phyloP scores from a whole-genome alignment of 2,888 invertebrate species.

The Oligia strigilis region DNA sequence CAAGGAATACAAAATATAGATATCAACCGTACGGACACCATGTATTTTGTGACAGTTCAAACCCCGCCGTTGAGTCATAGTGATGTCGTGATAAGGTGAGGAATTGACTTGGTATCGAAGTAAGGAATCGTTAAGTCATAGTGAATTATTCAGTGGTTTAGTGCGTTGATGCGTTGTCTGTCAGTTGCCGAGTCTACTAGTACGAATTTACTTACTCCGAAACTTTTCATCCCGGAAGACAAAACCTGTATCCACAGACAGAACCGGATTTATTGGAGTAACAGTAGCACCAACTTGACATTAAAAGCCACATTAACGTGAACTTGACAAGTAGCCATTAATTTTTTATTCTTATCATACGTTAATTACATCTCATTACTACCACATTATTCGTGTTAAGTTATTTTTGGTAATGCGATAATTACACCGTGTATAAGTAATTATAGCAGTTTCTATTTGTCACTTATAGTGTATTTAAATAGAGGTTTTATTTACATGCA shows the following conservation, averaged over 20 bases:
- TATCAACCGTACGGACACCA: too few species aligned
- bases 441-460: slow-evolving; percentile 32
- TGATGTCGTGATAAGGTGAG: too few species aligned
- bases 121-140: too few species aligned
- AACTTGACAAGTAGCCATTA: slow-evolving; percentile 23
- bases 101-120: too few species aligned
- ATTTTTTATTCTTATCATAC: slow-evolving; percentile 10
- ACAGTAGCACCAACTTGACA: neutral
- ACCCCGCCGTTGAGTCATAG: too few species aligned
- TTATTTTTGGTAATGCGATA: slow-evolving; percentile 33
- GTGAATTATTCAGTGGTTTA: too few species aligned
- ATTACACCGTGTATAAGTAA: slow-evolving; percentile 42
- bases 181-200: neutral
- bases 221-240: neutral
- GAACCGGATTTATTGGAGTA: neutral
- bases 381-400: slow-evolving; percentile 14
- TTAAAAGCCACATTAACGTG: slow-evolving; percentile 8
- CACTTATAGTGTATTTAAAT: slow-evolving; percentile 24
- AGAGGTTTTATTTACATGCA: slow-evolving; percentile 1
- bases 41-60: too few species aligned
- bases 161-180: too few species aligned
- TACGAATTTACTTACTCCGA: too few species aligned
- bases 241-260: neutral
- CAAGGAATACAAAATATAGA: too few species aligned
- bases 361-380: slow-evolving; percentile 41